Conservation (phyloP, 2,797 vertebrate genomes). For the Xerus rutilus region DNA sequence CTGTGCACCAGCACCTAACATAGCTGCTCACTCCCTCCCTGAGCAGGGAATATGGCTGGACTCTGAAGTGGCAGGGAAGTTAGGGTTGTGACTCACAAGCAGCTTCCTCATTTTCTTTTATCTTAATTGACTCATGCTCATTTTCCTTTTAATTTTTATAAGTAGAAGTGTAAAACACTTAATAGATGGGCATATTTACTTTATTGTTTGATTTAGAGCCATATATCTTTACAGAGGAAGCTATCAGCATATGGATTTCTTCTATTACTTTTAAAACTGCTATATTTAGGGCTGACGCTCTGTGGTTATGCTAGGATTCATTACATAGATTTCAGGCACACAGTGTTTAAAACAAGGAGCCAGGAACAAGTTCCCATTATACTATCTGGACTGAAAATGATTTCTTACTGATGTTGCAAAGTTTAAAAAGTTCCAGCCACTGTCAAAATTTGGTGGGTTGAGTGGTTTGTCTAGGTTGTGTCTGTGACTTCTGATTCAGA, state of each 20-base stretch:
- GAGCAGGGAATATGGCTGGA: neutral
- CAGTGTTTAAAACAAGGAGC: conserved; percentile 61
- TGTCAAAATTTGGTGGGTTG: neutral
- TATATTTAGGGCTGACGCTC: conserved; percentile 47
- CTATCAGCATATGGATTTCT: conserved; percentile 57
- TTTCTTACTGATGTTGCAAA: conserved; percentile 54
- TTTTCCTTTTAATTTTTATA: conserved; percentile 40
- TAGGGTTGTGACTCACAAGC: conserved; percentile 19
- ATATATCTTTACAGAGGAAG: conserved; percentile 46
- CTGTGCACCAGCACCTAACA: neutral
- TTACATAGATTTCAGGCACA: conserved; percentile 55
- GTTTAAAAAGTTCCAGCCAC: conserved; percentile 54
- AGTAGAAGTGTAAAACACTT: conserved; percentile 13
- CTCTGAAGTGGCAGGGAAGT: neutral
- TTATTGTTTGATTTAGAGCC: conserved; percentile 55
- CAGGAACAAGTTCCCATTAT: conserved; percentile 54
- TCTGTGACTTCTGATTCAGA: conserved; percentile 42
- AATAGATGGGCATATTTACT: conserved; percentile 45
- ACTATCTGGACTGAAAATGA: conserved; percentile 55
- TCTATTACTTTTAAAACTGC: conserved; percentile 63
- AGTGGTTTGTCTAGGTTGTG: neutral
- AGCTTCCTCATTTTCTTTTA: conserved; percentile 18
- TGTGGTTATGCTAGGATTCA: conserved; percentile 35
- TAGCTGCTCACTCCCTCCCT: neutral
- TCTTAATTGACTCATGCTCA: conserved; percentile 30